These are phyloP conservation scores for Narcine bancroftii DNA, from an alignment of 2,113 vertebrate genomes.

Conservation along the genomic window DNA sequence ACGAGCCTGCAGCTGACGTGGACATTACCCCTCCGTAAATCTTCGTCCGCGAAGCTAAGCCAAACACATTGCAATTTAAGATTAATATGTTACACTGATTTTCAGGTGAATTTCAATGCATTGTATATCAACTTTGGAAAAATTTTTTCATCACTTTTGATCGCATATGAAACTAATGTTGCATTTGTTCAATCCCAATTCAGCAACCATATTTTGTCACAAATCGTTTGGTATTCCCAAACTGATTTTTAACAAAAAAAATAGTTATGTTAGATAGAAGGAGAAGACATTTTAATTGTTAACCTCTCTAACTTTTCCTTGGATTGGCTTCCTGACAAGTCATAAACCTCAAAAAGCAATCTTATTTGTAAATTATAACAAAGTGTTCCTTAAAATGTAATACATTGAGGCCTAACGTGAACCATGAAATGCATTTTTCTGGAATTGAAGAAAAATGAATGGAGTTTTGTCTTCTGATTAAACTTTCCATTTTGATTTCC, in stretches of 20 bases:
- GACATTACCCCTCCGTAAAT: too few species aligned
- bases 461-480: slow-evolving; percentile 28
- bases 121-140: slow-evolving; percentile 8
- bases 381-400: slow-evolving; percentile 14
- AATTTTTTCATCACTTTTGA: slow-evolving; percentile 14
- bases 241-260: not conserved
- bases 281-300: not conserved
- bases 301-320: not conserved
- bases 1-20: too few species aligned
- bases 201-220: too few species aligned
- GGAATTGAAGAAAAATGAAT: slow-evolving; percentile 37
- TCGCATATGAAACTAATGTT: not conserved
- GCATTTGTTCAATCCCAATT: not conserved
- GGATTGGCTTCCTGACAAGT: not conserved
- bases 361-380: slow-evolving; percentile 26
- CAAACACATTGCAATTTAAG: too few species aligned
- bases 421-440: slow-evolving; percentile 24
- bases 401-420: not conserved
- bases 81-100: slow-evolving; percentile 14
- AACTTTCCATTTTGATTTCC: slow-evolving; percentile 36
- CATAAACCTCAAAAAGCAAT: not conserved
- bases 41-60: too few species aligned
- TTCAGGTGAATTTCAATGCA: slow-evolving; percentile 11
- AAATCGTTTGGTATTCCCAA: too few species aligned
- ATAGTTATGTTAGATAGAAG: not conserved